Conservation (phyloP, 2,888 invertebrate species). For the Ctena decussata region DNA sequence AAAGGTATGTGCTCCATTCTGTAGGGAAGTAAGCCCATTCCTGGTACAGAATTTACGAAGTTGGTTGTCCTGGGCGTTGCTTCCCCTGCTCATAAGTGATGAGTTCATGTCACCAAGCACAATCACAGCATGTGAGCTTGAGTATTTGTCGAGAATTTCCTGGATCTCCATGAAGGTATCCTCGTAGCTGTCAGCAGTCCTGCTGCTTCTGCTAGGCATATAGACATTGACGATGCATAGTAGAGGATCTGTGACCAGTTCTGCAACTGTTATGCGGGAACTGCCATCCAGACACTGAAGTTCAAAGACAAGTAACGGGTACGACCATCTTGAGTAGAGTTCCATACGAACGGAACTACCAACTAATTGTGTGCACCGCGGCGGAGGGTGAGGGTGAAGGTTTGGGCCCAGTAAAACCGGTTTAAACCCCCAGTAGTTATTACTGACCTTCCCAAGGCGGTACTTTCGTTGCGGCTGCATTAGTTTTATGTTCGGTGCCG, state of each 20-base stretch:
- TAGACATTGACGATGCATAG: not conserved
- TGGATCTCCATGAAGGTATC: not conserved
- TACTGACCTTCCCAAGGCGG: too few relatives aligned
- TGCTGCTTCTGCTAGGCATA: not conserved
- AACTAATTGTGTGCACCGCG: too few relatives aligned
- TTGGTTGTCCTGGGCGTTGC: not conserved
- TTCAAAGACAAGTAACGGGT: too few relatives aligned
- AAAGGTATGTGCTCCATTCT: not conserved
- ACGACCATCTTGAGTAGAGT: too few relatives aligned
- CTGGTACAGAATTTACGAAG: not conserved
- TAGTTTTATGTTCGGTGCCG: too few relatives aligned
- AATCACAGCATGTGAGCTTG: not conserved
- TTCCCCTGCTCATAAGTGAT: not conserved
- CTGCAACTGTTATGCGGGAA: not conserved
- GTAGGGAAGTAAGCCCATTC: not conserved
- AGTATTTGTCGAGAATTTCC: not conserved
- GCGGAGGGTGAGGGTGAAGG: too few relatives aligned
- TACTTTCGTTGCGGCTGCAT: too few relatives aligned
- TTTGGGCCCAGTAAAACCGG: too few relatives aligned
- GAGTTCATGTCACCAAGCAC: conserved; percentile 2
- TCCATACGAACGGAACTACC: too few relatives aligned
- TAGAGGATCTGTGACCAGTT: not conserved
- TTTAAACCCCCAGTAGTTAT: too few relatives aligned
- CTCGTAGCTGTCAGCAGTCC: not conserved
- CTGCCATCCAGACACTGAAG: not conserved